A percentile compares a stretch with the other conserved stretches of the same genome.
Evolutionary conservation across 2,797 vertebrate genomes (phyloP).

Genomic region (Chrysocyon brachyurus): DNA sequence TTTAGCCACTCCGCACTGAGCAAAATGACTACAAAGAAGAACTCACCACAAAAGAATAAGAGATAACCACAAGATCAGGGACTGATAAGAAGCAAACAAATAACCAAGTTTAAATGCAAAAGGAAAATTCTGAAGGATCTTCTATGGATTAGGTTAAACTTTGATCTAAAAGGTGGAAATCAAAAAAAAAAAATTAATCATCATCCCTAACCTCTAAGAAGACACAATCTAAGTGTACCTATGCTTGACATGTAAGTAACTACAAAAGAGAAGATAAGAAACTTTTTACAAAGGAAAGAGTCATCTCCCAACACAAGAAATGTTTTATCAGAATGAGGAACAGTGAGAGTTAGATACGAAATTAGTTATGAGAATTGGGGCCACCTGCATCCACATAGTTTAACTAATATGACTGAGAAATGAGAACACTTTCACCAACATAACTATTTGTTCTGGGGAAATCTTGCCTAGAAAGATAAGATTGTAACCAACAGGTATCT

Average conservation of each 20-base stretch:
- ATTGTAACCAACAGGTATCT: neutral
- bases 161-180: neutral
- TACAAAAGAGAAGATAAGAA: neutral
- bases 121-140: neutral
- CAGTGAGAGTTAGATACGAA: neutral
- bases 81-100: conserved; percentile 39
- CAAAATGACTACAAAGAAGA: no score
- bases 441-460: neutral
- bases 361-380: neutral
- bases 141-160: neutral
- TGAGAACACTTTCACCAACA: neutral
- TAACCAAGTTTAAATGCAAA: neutral
- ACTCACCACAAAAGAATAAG: neutral
- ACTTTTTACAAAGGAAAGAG: neutral
- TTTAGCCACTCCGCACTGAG: no score
- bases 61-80: neutral
- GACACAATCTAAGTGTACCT: neutral
- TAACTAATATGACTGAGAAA: neutral
- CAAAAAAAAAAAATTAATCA: neutral
- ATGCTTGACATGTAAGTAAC: neutral
- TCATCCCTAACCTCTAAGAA: neutral
- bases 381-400: neutral
- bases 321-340: neutral
- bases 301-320: neutral
- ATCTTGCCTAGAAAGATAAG: neutral